These are phyloP conservation scores for Lonchura striata DNA, from an alignment of 2,113 vertebrate species.

Conservation along the genomic window DNA sequence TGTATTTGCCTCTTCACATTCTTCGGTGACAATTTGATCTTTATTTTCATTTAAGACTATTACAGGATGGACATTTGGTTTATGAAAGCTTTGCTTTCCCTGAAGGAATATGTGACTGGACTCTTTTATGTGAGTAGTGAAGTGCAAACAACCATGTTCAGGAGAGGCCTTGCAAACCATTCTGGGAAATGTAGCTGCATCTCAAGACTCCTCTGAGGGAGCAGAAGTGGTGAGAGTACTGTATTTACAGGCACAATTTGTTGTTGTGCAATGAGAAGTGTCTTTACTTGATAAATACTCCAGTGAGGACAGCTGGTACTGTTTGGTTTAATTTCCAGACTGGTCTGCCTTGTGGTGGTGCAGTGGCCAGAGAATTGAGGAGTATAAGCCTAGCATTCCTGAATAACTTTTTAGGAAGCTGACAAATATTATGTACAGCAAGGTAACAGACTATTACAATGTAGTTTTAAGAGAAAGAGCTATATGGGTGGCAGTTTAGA, in stretches of 20 bases:
- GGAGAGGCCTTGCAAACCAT: not conserved
- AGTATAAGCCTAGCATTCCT: not conserved
- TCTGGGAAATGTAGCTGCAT: not conserved
- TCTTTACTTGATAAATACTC: not conserved
- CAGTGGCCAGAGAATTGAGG: not conserved
- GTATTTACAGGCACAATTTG: not conserved
- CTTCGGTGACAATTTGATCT: not conserved
- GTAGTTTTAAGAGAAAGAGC: not conserved
- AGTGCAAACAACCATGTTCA: not conserved
- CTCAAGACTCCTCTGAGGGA: not conserved
- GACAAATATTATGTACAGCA: not conserved
- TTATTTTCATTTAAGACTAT: not conserved
- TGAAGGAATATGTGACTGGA: accelerated
- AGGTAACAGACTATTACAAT: not conserved
- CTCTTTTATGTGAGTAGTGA: not conserved
- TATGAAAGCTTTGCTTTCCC: not conserved
- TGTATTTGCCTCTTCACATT: not conserved
- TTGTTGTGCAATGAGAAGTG: not conserved
- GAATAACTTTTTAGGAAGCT: not conserved
- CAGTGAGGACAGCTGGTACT: not conserved
- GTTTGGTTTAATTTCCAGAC: not conserved
- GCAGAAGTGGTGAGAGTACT: not conserved
- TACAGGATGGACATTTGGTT: not conserved
- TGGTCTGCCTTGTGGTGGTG: not conserved
- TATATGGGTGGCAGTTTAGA: not conserved